Conservation (phyloP, 2,888 invertebrate genomes). For the Melipona bicolor region DNA sequence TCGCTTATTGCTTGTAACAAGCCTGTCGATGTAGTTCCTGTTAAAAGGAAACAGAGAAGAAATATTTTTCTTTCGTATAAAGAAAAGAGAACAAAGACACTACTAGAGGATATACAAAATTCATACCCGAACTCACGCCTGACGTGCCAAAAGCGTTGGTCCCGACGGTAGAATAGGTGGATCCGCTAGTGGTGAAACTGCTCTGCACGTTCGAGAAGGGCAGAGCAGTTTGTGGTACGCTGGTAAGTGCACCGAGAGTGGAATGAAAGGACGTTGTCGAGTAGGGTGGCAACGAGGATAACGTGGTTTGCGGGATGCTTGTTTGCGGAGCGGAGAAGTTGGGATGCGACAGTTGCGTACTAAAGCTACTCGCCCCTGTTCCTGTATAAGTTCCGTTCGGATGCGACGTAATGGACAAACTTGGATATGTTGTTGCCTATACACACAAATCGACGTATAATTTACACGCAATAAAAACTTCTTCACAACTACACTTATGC, state of each 20-base stretch:
- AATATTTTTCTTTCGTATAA: not conserved
- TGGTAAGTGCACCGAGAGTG: conserved; percentile 78
- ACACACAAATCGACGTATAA: conserved; percentile 9
- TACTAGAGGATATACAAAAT: not conserved
- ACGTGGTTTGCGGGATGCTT: conserved; percentile 77
- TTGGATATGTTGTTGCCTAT: conserved; percentile 80
- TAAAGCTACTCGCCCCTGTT: conserved; percentile 77
- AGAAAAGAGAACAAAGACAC: not conserved
- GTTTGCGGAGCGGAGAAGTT: conserved; percentile 79
- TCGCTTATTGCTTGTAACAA: conserved; percentile 81
- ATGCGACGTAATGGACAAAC: conserved; percentile 79
- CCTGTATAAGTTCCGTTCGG: conserved; percentile 79
- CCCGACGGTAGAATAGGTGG: conserved; percentile 82
- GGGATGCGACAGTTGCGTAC: conserved; percentile 78
- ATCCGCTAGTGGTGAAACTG: conserved; percentile 79
- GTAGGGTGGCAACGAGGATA: conserved; percentile 79
- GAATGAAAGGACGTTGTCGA: conserved; percentile 80
- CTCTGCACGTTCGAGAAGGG: conserved; percentile 81
- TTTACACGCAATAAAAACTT: not conserved
- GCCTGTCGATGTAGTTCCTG: conserved; percentile 79
- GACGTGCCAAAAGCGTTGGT: conserved; percentile 82
- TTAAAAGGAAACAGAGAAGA: not conserved
- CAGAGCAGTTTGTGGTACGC: conserved; percentile 81
- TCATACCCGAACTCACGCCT: conserved; percentile 78
- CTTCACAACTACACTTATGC: not conserved